These are phyloP conservation scores for Clarias pachynema DNA, from an alignment of 2,797 vertebrate species.

Conservation along the genomic window DNA sequence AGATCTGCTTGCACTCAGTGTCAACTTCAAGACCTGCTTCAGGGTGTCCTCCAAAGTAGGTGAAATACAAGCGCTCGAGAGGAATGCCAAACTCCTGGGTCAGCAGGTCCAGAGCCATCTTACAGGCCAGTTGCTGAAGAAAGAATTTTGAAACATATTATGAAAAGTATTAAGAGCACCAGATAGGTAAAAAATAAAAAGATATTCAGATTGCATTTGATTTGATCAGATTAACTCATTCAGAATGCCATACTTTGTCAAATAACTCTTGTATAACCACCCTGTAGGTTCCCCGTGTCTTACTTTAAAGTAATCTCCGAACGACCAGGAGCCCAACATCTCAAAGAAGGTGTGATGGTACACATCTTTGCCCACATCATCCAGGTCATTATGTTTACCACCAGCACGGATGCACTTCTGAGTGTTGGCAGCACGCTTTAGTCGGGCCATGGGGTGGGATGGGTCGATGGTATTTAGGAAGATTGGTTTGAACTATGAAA, in stretches of 20 bases:
- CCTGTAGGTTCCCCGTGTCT: not conserved
- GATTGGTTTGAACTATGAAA: constrained; percentile 92
- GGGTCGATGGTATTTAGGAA: constrained; percentile 98
- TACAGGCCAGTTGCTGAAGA: constrained; percentile 89
- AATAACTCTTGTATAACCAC: not conserved
- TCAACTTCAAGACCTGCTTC: constrained; percentile 91
- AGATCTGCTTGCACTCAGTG: constrained; percentile 95
- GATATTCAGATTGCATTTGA: not conserved
- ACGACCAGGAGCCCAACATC: constrained; percentile 99
- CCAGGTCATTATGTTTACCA: constrained; percentile 97
- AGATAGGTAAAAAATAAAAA: not conserved
- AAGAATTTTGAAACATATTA: not conserved
- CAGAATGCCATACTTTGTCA: not conserved
- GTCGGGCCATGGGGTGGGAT: constrained; percentile 91
- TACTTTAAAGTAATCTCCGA: constrained; percentile 99
- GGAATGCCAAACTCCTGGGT: constrained; percentile 91
- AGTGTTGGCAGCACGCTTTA: constrained; percentile 92
- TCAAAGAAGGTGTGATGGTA: constrained; percentile 99
- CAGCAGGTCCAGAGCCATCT: constrained; percentile 92
- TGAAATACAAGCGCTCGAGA: constrained; percentile 91
- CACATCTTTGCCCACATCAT: constrained; percentile 97
- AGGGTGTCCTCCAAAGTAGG: constrained; percentile 91
- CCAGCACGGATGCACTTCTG: constrained; percentile 98
- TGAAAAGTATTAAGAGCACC: not conserved
- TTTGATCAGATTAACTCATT: not conserved